These are phyloP conservation scores for Aleiodes testaceus DNA, from an alignment of 2,888 invertebrate species.

Conservation along the genomic window DNA sequence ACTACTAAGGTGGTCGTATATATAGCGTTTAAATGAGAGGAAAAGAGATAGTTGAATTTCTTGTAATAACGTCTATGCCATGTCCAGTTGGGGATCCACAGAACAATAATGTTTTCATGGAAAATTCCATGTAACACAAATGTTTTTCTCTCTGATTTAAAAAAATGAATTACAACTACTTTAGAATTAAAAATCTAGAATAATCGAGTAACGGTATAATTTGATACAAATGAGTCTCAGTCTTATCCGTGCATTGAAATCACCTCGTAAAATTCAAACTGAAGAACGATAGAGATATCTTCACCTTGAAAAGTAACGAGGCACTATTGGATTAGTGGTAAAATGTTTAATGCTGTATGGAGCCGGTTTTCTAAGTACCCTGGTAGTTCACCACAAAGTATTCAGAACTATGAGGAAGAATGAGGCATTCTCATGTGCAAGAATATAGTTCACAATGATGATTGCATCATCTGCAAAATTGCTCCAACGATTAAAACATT, in stretches of 20 bases:
- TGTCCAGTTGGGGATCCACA: slow-evolving; percentile 30
- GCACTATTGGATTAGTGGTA: slow-evolving; percentile 28
- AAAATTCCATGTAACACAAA: slow-evolving; percentile 63
- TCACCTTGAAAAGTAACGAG: slow-evolving; percentile 31
- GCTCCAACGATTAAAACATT: background rate
- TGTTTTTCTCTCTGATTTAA: no score
- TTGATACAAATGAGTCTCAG: background rate
- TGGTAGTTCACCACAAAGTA: no score
- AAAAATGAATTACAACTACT: no score
- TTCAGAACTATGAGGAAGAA: no score
- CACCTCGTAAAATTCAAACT: background rate
- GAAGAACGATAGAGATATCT: slow-evolving; percentile 28
- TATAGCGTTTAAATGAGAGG: slow-evolving; percentile 28
- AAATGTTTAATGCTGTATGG: slow-evolving; percentile 14
- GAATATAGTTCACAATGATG: no score
- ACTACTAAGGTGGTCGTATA: slow-evolving; percentile 40
- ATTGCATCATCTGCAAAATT: background rate
- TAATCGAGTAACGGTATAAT: background rate
- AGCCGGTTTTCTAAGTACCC: slow-evolving; percentile 1
- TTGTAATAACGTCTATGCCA: slow-evolving; percentile 31
- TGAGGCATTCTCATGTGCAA: no score
- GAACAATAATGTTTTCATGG: slow-evolving; percentile 54
- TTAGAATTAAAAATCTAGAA: background rate
- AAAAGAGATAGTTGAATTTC: slow-evolving; percentile 4
- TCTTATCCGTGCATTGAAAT: slow-evolving; percentile 10